These are phyloP conservation scores for Trilocha varians DNA, from an alignment of 2,888 invertebrate species.

Conservation along the genomic window DNA sequence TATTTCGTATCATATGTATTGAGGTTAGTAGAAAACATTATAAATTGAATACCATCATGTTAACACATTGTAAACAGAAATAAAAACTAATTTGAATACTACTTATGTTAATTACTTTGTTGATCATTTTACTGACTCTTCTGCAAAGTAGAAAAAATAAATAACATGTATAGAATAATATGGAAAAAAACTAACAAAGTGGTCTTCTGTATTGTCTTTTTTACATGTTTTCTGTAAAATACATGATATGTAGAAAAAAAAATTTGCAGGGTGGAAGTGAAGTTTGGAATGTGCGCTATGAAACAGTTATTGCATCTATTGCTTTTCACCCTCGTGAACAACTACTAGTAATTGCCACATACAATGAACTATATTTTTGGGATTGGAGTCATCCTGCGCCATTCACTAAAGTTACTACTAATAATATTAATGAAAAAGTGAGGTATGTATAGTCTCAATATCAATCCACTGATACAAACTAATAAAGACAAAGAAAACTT, in stretches of 20 bases:
- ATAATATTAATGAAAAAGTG: slow-evolving; percentile 85
- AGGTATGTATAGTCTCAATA: slow-evolving; percentile 66
- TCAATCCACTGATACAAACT: background rate
- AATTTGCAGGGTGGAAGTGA: slow-evolving; percentile 84
- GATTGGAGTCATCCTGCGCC: slow-evolving; percentile 87
- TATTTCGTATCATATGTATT: too few relatives aligned
- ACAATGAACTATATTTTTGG: slow-evolving; percentile 90
- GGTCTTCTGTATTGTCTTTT: too few relatives aligned
- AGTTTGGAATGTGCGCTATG: slow-evolving; percentile 82
- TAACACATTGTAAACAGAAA: too few relatives aligned
- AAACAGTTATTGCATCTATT: slow-evolving; percentile 86
- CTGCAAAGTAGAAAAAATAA: too few relatives aligned
- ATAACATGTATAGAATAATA: too few relatives aligned
- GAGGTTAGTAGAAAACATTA: too few relatives aligned
- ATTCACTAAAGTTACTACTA: slow-evolving; percentile 83
- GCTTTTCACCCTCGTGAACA: slow-evolving; percentile 90
- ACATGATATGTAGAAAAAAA: background rate
- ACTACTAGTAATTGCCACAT: slow-evolving; percentile 88
- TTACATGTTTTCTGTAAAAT: too few relatives aligned
- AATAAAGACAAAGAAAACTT: background rate
- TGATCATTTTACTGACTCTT: too few relatives aligned
- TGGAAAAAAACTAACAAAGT: too few relatives aligned
- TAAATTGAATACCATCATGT: too few relatives aligned
- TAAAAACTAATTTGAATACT: too few relatives aligned
- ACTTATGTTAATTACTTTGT: too few relatives aligned